A percentile compares a stretch with the other conserved stretches of the same genome.
phyloP scores from a whole-genome alignment of 1,140 invertebrate species.

The Pseudachorutes palmiensis region DNA sequence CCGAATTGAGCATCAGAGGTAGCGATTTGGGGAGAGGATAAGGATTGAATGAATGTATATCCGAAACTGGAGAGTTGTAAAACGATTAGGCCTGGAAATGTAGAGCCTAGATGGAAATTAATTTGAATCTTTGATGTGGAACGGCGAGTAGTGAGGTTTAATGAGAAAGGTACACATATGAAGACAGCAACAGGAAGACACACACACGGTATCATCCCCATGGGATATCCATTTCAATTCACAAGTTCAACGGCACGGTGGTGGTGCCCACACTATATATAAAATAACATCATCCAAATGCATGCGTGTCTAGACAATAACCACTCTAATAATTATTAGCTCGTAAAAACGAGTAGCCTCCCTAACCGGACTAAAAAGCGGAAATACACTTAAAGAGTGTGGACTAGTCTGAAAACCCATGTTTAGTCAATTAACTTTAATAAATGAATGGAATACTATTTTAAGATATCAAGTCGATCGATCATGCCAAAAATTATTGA shows the following conservation, averaged over 20 bases:
- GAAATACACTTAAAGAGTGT: too few species aligned
- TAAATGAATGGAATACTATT: too few species aligned
- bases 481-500: too few species aligned
- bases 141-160: background rate
- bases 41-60: background rate
- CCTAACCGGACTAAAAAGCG: too few species aligned
- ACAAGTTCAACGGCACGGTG: constrained; percentile 9
- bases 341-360: background rate
- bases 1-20: background rate
- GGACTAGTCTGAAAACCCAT: too few species aligned
- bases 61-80: background rate
- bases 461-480: too few species aligned
- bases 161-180: background rate
- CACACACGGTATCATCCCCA: background rate
- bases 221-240: constrained; percentile 1
- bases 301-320: constrained; percentile 11
- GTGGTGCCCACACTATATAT: too few species aligned
- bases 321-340: constrained; percentile 1
- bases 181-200: background rate
- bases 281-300: background rate
- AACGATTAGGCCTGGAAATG: constrained; percentile 1
- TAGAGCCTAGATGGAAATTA: background rate
- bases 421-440: too few species aligned
- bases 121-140: constrained; percentile 7
- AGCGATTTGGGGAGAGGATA: background rate